Conservation (phyloP, 35 echinoderm and acorn worm species). For the Apostichopus californicus region DNA sequence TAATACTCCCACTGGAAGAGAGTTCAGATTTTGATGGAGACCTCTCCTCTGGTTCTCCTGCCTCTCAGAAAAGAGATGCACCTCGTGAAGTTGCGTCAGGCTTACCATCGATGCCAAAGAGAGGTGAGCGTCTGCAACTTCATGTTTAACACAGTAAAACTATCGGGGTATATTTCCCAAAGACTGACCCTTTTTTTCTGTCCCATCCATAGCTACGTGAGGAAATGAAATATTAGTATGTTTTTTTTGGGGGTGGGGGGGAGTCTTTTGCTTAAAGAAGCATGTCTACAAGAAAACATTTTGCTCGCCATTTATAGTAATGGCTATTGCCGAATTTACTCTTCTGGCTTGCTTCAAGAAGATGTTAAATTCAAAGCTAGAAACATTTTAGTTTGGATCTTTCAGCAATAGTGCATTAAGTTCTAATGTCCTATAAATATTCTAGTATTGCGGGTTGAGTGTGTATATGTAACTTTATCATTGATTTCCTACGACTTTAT, state of each 20-base stretch:
- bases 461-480: not conserved
- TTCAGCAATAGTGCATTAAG: no score
- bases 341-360: no score
- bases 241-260: not conserved
- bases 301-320: not conserved
- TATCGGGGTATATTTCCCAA: no score
- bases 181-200: no score
- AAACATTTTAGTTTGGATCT: no score
- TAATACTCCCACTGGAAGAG: conserved; percentile 50
- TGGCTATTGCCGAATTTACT: no score
- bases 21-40: conserved; percentile 53
- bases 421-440: not conserved
- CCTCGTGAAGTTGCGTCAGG: not conserved
- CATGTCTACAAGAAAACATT: not conserved
- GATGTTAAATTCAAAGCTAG: no score
- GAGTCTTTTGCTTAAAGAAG: no score
- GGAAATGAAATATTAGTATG: not conserved
- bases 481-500: no score
- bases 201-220: not conserved
- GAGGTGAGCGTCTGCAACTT: not conserved
- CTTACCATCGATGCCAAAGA: conserved; percentile 24
- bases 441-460: not conserved
- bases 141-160: no score
- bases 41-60: conserved; percentile 21
- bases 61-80: conserved; percentile 15